Evolutionary conservation across 2,888 invertebrate genomes (phyloP).

Genomic region (Lasioglossum leucozonium): DNA sequence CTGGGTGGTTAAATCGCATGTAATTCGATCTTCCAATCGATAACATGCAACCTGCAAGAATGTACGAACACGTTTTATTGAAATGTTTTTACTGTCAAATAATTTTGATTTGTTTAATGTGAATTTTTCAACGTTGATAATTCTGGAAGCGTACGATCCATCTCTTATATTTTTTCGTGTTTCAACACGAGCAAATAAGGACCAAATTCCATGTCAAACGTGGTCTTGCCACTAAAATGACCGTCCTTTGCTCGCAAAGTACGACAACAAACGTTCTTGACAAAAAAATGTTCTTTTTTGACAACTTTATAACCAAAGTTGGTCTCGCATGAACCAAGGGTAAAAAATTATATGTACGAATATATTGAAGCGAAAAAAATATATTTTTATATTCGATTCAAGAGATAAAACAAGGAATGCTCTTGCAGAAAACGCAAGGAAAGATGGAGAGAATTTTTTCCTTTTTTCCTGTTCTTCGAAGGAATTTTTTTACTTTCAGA

Average conservation of each 20-base stretch:
- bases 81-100: not conserved
- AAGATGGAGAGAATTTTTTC: not conserved
- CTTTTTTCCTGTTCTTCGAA: not conserved
- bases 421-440: not conserved
- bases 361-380: not conserved
- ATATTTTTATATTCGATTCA: not conserved
- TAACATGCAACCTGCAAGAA: constrained; percentile 92
- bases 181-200: no score
- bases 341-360: not conserved
- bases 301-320: not conserved
- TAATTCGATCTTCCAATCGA: constrained; percentile 96
- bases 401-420: not conserved
- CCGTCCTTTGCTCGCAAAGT: no score
- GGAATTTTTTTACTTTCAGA: not conserved
- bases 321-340: not conserved
- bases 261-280: no score
- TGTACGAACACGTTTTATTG: not conserved
- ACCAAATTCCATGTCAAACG: no score
- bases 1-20: constrained; percentile 96
- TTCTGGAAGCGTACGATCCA: no score
- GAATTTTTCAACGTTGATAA: no score
- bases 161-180: no score
- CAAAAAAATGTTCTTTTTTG: not conserved
- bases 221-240: no score
- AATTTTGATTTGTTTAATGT: not conserved